phyloP scores from a whole-genome alignment of 2,888 invertebrate species.

The Cerceris ruficornis region DNA sequence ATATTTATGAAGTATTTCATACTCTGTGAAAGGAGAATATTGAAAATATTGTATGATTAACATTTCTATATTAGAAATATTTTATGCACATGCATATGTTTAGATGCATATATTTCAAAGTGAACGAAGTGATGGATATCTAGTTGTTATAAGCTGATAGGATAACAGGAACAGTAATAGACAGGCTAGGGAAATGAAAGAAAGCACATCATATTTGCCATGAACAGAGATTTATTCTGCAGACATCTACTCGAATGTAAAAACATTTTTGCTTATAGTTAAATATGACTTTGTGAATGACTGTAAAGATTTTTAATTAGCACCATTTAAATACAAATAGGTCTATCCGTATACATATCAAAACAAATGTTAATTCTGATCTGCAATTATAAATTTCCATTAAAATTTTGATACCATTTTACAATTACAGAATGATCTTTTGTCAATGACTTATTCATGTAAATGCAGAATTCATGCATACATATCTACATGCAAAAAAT shows the following conservation, averaged over 20 bases:
- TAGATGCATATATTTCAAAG: constrained; percentile 75
- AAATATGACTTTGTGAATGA: constrained; percentile 32
- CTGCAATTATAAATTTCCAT: background rate
- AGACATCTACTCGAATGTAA: constrained; percentile 72
- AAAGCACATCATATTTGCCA: constrained; percentile 76
- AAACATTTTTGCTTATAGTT: constrained; percentile 47
- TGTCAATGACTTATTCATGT: constrained; percentile 25
- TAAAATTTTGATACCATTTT: background rate
- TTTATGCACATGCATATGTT: constrained; percentile 83
- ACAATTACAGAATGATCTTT: background rate
- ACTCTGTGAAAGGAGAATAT: too few relatives aligned
- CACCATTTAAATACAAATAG: constrained; percentile 23
- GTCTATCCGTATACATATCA: constrained; percentile 2
- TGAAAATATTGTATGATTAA: background rate
- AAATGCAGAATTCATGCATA: constrained; percentile 66
- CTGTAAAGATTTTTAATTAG: constrained; percentile 27
- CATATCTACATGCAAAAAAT: constrained; percentile 60
- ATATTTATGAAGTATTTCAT: background rate
- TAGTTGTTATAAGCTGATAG: constrained; percentile 51
- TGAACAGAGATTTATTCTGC: constrained; percentile 79
- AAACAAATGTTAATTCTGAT: constrained; percentile 18
- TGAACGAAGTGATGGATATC: constrained; percentile 32
- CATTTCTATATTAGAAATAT: constrained; percentile 69
- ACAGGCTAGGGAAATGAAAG: constrained; percentile 77
- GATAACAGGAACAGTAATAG: constrained; percentile 60